Evolutionary conservation across 2,113 vertebrate species (phyloP).

Genomic region (Coryphaenoides rupestris): DNA sequence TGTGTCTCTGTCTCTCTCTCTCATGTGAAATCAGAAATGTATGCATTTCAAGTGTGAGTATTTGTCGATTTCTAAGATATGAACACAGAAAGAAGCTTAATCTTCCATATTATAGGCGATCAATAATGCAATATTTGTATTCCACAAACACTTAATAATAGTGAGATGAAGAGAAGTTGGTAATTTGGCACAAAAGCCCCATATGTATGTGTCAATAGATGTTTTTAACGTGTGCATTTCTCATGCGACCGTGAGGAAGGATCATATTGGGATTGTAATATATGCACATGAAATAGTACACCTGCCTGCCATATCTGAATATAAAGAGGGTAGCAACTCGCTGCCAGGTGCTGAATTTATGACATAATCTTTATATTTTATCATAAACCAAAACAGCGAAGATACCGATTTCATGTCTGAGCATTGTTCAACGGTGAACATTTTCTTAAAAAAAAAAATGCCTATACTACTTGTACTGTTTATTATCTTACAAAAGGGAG

Average conservation of each 20-base stretch:
- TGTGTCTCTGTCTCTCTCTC: constrained; percentile 7
- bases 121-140: constrained; percentile 71
- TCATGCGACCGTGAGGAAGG: constrained; percentile 58
- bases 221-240: constrained; percentile 51
- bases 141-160: constrained; percentile 46
- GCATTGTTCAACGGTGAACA: constrained; percentile 56
- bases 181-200: constrained; percentile 67
- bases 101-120: constrained; percentile 51
- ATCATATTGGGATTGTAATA: constrained; percentile 48
- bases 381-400: constrained; percentile 65
- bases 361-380: constrained; percentile 70
- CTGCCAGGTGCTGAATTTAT: constrained; percentile 77
- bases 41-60: constrained; percentile 37
- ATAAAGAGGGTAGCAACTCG: constrained; percentile 59
- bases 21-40: constrained; percentile 40
- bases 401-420: constrained; percentile 59
- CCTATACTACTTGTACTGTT: constrained; percentile 74
- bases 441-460: constrained; percentile 65
- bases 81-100: constrained; percentile 42
- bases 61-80: constrained; percentile 36
- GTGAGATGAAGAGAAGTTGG: constrained; percentile 36
- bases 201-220: constrained; percentile 49
- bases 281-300: constrained; percentile 62
- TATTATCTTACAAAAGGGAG: constrained; percentile 66
- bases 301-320: constrained; percentile 69